Percentiles rank a stretch among this genome's conserved stretches.
These are phyloP conservation scores for Chaetodon trifasciatus DNA, from an alignment of 2,797 vertebrate genomes.

Conservation along the genomic window DNA sequence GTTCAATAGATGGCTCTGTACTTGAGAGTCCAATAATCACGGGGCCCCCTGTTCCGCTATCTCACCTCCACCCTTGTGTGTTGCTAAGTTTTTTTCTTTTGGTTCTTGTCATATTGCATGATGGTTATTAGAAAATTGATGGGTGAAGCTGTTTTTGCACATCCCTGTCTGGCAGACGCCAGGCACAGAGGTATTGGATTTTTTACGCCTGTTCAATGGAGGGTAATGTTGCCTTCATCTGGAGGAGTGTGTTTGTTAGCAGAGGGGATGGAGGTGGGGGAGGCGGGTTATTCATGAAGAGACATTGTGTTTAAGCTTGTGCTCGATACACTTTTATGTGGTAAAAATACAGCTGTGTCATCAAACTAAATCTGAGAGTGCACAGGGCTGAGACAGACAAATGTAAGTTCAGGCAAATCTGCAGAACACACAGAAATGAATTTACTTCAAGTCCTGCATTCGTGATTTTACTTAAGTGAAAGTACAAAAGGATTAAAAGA, in stretches of 20 bases:
- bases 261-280: neutral
- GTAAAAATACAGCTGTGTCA: constrained; percentile 35
- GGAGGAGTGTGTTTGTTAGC: constrained; percentile 41
- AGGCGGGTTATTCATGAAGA: constrained; percentile 18
- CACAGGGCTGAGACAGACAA: neutral
- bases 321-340: constrained; percentile 9
- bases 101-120: constrained; percentile 47
- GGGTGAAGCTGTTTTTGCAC: constrained; percentile 62
- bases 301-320: constrained; percentile 5
- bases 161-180: constrained; percentile 65
- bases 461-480: neutral
- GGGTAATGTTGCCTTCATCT: constrained; percentile 68
- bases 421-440: neutral
- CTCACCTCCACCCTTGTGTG: constrained; percentile 22
- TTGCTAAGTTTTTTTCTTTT: constrained; percentile 10
- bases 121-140: constrained; percentile 76
- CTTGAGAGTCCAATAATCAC: constrained; percentile 58
- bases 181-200: constrained; percentile 69
- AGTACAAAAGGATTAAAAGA: neutral
- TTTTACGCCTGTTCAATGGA: constrained; percentile 66
- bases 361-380: constrained; percentile 4
- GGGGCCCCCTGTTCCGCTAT: constrained; percentile 19
- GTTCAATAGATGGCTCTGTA: constrained; percentile 61
- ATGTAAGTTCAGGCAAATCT: constrained; percentile 6
- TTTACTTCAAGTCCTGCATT: neutral